Evolutionary conservation across 2,113 vertebrate species (phyloP), one percentile per base, ranked within the genome.

Genomic region (Hiodon tergisus): DNA sequence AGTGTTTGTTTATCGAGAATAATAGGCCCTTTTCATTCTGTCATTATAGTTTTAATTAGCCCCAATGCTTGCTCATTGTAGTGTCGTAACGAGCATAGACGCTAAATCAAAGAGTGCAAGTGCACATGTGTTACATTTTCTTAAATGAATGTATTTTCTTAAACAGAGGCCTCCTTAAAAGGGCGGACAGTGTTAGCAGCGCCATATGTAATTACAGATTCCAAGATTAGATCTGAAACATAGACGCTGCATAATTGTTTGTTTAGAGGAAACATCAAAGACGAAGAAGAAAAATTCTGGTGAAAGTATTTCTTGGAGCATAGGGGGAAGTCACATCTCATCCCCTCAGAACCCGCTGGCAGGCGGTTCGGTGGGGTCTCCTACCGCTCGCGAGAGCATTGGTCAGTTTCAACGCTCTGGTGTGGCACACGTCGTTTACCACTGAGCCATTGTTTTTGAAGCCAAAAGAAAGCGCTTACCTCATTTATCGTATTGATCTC

Each of bases 141-240:
- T 60, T 13, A 14, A 4, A 4, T 13, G 3, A 60, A 60, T 10
- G n/a, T 10, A 14, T 60, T 60, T 10, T 13, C n/a, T 51, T 63
- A 70, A 55, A 71, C 46, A 11, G 47, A 52, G 14, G 47, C 4
- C 14, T 69, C 8, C 59, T 69, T 54, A 53, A 69, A 72, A 79
- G 73, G 5, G 14, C 63, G 67, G 58, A 58, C 58, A 65, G 31
- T 13, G 52, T 14, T 11, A 31, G 50, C 11, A 50, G 46, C 67
- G 69, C 68, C 67, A 65, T 79, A 57, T 81, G 57, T 74, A 76
- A 82, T 81, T 76, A 76, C 46, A 59, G 74, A 76, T 72, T 47
- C 52, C 3, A n/a, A 17, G 57, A n/a, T 55, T 31, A 76, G 58
- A 57, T 79, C 57, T 69, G 51, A 58, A 52, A 61, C 55, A 6